phyloP scores from a whole-genome alignment of 1,140 invertebrate species.

The Listronotus oregonensis region DNA sequence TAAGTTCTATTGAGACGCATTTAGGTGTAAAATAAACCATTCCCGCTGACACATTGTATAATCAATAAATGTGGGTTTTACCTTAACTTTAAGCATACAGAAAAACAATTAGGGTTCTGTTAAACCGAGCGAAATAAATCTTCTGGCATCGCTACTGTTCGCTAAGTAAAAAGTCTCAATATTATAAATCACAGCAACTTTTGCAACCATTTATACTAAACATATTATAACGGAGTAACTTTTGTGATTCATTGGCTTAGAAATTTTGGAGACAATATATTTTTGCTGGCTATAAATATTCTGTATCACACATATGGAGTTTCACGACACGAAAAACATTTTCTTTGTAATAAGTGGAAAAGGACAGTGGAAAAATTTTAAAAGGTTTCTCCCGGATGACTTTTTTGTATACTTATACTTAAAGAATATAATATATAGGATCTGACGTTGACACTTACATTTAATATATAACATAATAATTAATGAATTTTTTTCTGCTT shows the following conservation, averaged over 20 bases:
- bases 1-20: too few relatives aligned
- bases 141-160: conserved; percentile 10
- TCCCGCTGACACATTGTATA: too few relatives aligned
- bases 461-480: too few relatives aligned
- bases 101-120: conserved; percentile 24
- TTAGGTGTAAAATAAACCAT: too few relatives aligned
- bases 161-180: conserved; percentile 28
- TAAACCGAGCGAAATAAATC: conserved; percentile 25
- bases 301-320: conserved; percentile 33
- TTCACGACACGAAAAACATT: conserved; percentile 24
- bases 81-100: background rate
- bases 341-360: conserved; percentile 13
- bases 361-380: conserved; percentile 18
- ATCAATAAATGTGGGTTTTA: background rate
- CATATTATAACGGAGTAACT: conserved; percentile 35
- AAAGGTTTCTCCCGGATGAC: background rate
- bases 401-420: background rate
- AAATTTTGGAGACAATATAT: conserved; percentile 38
- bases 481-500: too few relatives aligned
- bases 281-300: conserved; percentile 30
- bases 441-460: too few relatives aligned
- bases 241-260: conserved; percentile 36
- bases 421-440: too few relatives aligned
- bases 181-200: conserved; percentile 34
- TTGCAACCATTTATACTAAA: conserved; percentile 35